phyloP scores from a whole-genome alignment of 2,888 invertebrate genomes.

The Crossocerus cetratus region DNA sequence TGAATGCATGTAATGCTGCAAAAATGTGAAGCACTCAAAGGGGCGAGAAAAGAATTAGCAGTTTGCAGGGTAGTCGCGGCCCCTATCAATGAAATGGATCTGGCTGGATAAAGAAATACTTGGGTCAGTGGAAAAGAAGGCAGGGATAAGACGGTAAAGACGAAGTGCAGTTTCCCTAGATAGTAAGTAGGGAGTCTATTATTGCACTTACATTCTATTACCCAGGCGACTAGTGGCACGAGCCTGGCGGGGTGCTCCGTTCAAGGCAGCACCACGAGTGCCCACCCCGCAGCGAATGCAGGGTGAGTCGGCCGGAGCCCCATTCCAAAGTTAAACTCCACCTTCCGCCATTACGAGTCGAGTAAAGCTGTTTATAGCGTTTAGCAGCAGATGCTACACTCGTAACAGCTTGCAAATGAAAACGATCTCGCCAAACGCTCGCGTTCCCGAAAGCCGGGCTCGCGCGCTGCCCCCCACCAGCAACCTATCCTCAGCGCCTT shows the following conservation, averaged over 20 bases:
- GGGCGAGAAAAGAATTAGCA: too few species aligned
- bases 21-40: too few species aligned
- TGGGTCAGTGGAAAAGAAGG: background rate
- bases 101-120: too few species aligned
- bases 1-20: too few species aligned
- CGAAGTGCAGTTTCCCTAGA: slow-evolving; percentile 24
- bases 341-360: slow-evolving; percentile 65
- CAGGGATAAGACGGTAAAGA: background rate
- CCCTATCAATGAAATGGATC: too few species aligned
- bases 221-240: slow-evolving; percentile 16
- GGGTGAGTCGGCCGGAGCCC: slow-evolving; percentile 42
- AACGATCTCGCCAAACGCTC: slow-evolving; percentile 55
- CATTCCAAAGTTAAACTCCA: slow-evolving; percentile 66
- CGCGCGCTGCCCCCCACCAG: slow-evolving; percentile 25
- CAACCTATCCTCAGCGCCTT: slow-evolving; percentile 31
- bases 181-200: slow-evolving; percentile 62
- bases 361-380: slow-evolving; percentile 70
- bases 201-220: slow-evolving; percentile 68
- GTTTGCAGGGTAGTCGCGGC: too few species aligned
- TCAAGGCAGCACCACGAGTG: slow-evolving; percentile 22
- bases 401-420: slow-evolving; percentile 72
- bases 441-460: slow-evolving; percentile 13
- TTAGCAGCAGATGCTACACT: slow-evolving; percentile 71
- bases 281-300: slow-evolving; percentile 20
- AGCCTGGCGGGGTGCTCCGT: slow-evolving; percentile 24